These are phyloP conservation scores for Graphium colonna DNA, from an alignment of 2,888 invertebrate genomes.

Conservation along the genomic window DNA sequence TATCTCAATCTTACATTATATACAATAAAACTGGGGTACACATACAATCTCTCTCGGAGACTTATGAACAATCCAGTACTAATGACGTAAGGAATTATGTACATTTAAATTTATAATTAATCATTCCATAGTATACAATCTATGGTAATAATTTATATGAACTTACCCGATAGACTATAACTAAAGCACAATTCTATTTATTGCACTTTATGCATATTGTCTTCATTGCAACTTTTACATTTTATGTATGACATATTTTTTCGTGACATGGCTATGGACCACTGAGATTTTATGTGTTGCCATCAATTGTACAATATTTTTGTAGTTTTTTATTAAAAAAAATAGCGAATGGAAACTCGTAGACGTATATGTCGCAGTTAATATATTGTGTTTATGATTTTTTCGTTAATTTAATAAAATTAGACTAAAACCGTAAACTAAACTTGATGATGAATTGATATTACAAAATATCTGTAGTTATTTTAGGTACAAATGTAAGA, in stretches of 20 bases:
- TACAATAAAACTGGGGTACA: constrained; percentile 3
- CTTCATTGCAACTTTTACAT: constrained; percentile 32
- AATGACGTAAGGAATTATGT: constrained; percentile 11
- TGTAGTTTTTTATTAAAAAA: background rate
- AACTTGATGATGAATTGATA: no score
- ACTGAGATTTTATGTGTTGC: background rate
- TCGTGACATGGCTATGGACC: background rate
- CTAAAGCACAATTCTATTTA: constrained; percentile 45
- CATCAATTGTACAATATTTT: background rate
- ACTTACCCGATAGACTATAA: constrained; percentile 23
- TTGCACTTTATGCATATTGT: constrained; percentile 51
- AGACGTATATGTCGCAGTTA: constrained; percentile 2
- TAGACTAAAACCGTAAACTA: no score
- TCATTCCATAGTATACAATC: constrained; percentile 7
- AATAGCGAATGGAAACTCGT: background rate
- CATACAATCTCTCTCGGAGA: constrained; percentile 1
- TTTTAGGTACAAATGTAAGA: no score
- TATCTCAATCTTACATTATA: background rate
- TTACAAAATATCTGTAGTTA: no score
- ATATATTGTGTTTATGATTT: no score
- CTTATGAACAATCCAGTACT: constrained; percentile 4
- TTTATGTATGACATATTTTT: constrained; percentile 2
- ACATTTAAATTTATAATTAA: constrained; percentile 16
- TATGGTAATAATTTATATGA: constrained; percentile 30
- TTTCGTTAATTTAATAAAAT: background rate